Evolutionary conservation across 2,797 vertebrate species (phyloP), one percentile per base, ranked within the genome.

Genomic region (Dicrostonyx torquatus): DNA sequence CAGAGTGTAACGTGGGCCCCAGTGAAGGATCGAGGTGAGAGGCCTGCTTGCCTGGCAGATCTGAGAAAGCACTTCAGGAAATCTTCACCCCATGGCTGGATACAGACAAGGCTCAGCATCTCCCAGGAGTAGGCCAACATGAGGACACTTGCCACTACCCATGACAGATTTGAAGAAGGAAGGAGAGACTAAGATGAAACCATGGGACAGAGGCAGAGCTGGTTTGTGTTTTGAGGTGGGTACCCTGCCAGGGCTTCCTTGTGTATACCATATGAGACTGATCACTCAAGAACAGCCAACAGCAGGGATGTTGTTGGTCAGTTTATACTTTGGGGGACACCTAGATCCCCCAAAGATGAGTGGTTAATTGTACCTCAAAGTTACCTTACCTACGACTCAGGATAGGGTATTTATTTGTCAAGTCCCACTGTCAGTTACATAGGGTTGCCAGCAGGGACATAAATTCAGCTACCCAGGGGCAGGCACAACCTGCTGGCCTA

Each of bases 251-350:
- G 60, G 22, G 40, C 7, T 20, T 53, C 66, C 40, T 45, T 37
- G 0, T 14, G 14, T 48, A 1, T 6, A 5, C 12, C 24, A 31
- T 7, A 1, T 2, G 48, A 66, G 29, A 50, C 6, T n/a, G 0
- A 0, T 8, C 79, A 82, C 20, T 34, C 4, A 58, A 20, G 45
- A 31, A 29, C 62, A 13, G 14, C 43, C 55, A 66, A 2, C 1
- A 6, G 17, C 48, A 40, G 17, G 34, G 24, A 70, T 5, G 9
- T 2, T 18, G 14, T 31, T 31, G 60, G 15, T 18, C 14, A 24
- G 9, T 29, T 31, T 26, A 4, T 8, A 75, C n/a, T n/a, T n/a
- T n/a, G n/a, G 29, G 15, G n/a, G 37, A 48, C 13, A 9, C 20
- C 7, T 40, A 37, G 45, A 62, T 17, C 40, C n/a, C 7, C 6